These are phyloP conservation scores for Papilio elwesi DNA, from an alignment of 2,888 invertebrate species.

Conservation along the genomic window DNA sequence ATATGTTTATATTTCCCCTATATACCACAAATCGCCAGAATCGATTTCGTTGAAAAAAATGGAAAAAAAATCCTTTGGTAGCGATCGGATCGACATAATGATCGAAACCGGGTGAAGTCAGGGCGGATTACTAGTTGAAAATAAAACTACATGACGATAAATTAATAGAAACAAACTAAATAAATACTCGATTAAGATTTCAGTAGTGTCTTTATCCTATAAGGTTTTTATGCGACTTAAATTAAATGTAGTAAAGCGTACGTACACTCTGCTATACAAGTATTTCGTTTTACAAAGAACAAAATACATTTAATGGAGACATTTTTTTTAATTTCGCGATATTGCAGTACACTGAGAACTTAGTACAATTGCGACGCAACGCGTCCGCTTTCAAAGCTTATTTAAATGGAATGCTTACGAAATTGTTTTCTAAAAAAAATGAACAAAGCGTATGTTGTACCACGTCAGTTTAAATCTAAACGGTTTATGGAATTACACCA, in stretches of 20 bases:
- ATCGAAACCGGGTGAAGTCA: too few relatives aligned
- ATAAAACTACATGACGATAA: too few relatives aligned
- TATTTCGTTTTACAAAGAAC: background rate
- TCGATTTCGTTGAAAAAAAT: too few relatives aligned
- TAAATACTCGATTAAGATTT: too few relatives aligned
- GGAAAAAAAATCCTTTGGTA: too few relatives aligned
- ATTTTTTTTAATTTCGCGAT: slow-evolving; percentile 32
- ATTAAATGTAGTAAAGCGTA: background rate
- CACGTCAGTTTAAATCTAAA: background rate
- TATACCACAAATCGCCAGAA: too few relatives aligned
- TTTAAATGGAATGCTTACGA: slow-evolving; percentile 29
- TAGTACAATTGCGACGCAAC: slow-evolving; percentile 34
- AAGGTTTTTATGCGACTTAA: too few relatives aligned
- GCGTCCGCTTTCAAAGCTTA: slow-evolving; percentile 28
- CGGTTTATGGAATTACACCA: background rate
- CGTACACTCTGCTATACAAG: background rate
- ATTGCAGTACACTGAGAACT: slow-evolving; percentile 29
- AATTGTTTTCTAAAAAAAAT: slow-evolving; percentile 15
- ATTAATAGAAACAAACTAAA: too few relatives aligned
- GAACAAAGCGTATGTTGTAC: slow-evolving; percentile 4
- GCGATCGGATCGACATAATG: too few relatives aligned
- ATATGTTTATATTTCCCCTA: too few relatives aligned
- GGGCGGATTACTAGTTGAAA: too few relatives aligned
- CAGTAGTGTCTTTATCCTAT: too few relatives aligned
- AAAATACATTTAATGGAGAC: slow-evolving; percentile 30